Percentiles rank a stretch among this genome's conserved stretches.
Evolutionary conservation across 2,113 vertebrate species (phyloP).

Genomic region (Megaptera novaeangliae): DNA sequence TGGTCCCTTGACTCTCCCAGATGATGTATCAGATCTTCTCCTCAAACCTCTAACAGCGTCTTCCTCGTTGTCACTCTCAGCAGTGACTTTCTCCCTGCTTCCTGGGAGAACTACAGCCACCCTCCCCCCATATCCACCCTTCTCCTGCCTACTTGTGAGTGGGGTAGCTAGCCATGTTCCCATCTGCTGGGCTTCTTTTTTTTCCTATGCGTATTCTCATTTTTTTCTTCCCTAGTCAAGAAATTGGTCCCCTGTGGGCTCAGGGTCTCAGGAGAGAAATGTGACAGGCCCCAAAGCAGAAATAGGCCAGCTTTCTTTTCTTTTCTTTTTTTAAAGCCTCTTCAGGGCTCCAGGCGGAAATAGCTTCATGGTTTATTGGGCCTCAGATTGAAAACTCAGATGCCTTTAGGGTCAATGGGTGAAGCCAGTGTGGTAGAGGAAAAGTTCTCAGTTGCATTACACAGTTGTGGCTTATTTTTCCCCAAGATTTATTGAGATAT

Average conservation of each 20-base stretch:
- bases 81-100: not conserved
- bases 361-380: not conserved
- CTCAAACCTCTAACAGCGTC: not conserved
- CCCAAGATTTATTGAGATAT: not conserved
- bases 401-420: not conserved
- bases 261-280: not conserved
- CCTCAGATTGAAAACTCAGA: not conserved
- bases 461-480: not conserved
- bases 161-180: not conserved
- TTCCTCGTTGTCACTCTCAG: not conserved
- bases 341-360: not conserved
- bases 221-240: not conserved
- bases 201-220: not conserved
- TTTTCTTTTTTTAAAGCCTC: not conserved
- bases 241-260: not conserved
- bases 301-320: not conserved
- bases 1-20: not conserved
- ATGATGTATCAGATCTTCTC: not conserved
- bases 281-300: not conserved
- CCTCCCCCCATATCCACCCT: not conserved
- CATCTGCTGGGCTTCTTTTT: not conserved
- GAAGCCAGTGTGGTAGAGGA: not conserved
- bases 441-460: not conserved
- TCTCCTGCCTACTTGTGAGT: not conserved
- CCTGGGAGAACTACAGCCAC: not conserved